A percentile compares a stretch with the other conserved stretches of the same genome.
Conservation (phyloP, 2,888 invertebrate species). For the Notodonta dromedarius region DNA sequence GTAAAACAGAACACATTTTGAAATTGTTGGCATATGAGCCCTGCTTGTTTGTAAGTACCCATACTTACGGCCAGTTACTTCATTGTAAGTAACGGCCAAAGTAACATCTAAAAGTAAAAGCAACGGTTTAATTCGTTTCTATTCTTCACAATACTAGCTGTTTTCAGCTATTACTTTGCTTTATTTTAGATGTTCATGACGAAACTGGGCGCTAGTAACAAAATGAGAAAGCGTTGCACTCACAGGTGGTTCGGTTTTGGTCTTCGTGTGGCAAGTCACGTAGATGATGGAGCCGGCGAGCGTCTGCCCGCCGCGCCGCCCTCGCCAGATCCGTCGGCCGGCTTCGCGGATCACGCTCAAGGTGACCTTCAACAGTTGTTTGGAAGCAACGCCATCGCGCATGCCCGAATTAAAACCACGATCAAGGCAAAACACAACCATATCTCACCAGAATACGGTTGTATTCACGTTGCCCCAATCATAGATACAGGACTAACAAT, state of each 20-base stretch:
- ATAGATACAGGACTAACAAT: slow-evolving; percentile 54
- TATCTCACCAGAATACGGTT: slow-evolving; percentile 37
- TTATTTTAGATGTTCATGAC: too few species aligned
- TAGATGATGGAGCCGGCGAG: slow-evolving; percentile 26
- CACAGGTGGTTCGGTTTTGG: slow-evolving; percentile 6
- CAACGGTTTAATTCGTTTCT: too few species aligned
- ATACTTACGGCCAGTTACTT: too few species aligned
- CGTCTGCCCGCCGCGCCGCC: slow-evolving; percentile 31
- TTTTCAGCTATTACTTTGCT: too few species aligned
- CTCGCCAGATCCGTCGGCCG: slow-evolving; percentile 27
- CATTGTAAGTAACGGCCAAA: too few species aligned
- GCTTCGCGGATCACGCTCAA: slow-evolving; percentile 50
- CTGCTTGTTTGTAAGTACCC: neutral
- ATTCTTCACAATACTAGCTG: too few species aligned
- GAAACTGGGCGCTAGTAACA: neutral
- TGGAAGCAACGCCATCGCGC: slow-evolving; percentile 68
- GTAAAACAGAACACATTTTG: too few species aligned
- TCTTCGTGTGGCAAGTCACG: slow-evolving; percentile 34
- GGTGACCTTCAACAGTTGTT: slow-evolving; percentile 75
- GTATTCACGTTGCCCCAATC: slow-evolving; percentile 24
- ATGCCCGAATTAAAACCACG: slow-evolving; percentile 59
- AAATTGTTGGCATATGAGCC: too few species aligned
- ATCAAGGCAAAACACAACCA: slow-evolving; percentile 44
- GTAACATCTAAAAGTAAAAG: too few species aligned
- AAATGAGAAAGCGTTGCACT: slow-evolving; percentile 3